Conservation (phyloP, 2,797 vertebrate genomes). For the Amblyopsis hoosieri region DNA sequence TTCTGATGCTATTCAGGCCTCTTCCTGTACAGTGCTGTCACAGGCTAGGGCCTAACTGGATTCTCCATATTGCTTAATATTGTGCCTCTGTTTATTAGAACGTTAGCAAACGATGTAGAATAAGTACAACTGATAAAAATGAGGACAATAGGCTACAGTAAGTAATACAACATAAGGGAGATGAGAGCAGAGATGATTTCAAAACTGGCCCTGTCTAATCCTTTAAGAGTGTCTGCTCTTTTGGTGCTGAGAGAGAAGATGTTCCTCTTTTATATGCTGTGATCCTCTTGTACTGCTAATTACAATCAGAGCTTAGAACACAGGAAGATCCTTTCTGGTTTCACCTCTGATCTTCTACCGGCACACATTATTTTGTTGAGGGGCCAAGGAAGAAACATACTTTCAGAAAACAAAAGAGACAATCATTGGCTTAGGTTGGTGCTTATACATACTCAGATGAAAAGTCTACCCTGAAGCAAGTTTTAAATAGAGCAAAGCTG, state of each 20-base stretch:
- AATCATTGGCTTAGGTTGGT: not conserved
- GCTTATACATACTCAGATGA: conserved; percentile 5
- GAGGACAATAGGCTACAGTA: conserved; percentile 3
- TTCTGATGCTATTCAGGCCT: conserved; percentile 37
- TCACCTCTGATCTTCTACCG: conserved; percentile 43
- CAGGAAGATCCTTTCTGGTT: conserved; percentile 54
- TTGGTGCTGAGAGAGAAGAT: conserved; percentile 20
- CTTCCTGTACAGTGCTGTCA: conserved; percentile 28
- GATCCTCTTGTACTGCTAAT: conserved; percentile 43
- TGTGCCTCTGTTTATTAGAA: not conserved
- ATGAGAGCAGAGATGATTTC: conserved; percentile 37
- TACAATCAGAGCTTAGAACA: conserved; percentile 57
- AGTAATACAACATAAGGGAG: conserved; percentile 19
- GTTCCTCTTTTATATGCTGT: conserved; percentile 40
- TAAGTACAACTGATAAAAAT: not conserved
- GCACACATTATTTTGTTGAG: conserved; percentile 39
- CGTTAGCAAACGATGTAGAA: no score
- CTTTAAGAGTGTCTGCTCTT: conserved; percentile 37
- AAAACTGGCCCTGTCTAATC: conserved; percentile 43
- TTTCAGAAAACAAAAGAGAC: not conserved
- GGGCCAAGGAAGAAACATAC: conserved; percentile 31
- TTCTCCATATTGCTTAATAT: not conserved
- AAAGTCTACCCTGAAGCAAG: not conserved
- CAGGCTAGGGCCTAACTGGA: conserved; percentile 37
- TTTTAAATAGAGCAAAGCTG: no score